phyloP scores from a whole-genome alignment of 2,888 invertebrate genomes.

The Peribatodes rhomboidaria region DNA sequence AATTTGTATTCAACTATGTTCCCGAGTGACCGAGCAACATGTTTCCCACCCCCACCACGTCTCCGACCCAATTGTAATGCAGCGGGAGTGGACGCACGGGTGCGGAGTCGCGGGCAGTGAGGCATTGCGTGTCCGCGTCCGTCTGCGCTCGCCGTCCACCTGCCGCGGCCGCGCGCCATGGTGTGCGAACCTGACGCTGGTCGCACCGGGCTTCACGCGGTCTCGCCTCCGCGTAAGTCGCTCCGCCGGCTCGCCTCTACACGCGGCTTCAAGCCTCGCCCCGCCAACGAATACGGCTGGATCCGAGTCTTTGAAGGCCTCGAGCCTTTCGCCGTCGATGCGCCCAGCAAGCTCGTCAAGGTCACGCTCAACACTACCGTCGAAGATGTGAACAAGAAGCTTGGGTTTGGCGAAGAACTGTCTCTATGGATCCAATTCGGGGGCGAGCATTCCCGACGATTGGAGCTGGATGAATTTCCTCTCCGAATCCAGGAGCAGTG shows the following conservation, averaged over 20 bases:
- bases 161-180: conserved; percentile 76
- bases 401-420: conserved; percentile 81
- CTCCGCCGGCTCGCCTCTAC: conserved; percentile 83
- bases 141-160: conserved; percentile 65
- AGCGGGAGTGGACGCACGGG: conserved; percentile 63
- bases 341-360: conserved; percentile 85
- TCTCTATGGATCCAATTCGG: conserved; percentile 87
- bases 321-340: conserved; percentile 78
- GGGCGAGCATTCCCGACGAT: conserved; percentile 83
- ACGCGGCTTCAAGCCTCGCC: conserved; percentile 76
- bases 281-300: conserved; percentile 83
- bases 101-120: conserved; percentile 46
- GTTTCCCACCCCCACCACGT: conserved; percentile 84
- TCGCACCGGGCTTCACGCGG: conserved; percentile 77
- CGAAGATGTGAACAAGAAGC: conserved; percentile 80
- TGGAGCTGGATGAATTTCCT: conserved; percentile 85
- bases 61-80: conserved; percentile 83
- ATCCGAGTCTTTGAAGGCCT: conserved; percentile 88
- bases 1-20: conserved; percentile 75
- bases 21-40: conserved; percentile 81
- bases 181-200: conserved; percentile 65
- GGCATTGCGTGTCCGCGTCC: conserved; percentile 71
- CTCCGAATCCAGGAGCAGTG: conserved; percentile 88
- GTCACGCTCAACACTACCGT: conserved; percentile 86
- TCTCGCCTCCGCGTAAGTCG: conserved; percentile 82